Percentiles rank a stretch among this genome's conserved stretches.
Evolutionary conservation across 1,140 invertebrate species (phyloP).

Genomic region (Bathynomus jamesi): DNA sequence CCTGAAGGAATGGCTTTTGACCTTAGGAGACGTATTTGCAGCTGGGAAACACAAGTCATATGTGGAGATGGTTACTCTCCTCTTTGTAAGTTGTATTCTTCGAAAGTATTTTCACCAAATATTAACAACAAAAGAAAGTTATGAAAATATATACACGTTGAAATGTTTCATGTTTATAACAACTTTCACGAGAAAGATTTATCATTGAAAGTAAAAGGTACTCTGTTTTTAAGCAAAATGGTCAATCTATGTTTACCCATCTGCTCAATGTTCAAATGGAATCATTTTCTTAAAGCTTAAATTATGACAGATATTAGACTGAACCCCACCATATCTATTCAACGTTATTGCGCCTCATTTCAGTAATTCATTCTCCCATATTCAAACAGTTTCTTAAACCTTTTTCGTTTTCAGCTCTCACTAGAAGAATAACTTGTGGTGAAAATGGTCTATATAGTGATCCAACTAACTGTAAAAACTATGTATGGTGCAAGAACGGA

Average conservation of each 20-base stretch:
- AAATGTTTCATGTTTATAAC: too few species aligned
- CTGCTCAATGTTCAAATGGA: too few species aligned
- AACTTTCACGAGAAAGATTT: too few species aligned
- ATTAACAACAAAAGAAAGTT: too few species aligned
- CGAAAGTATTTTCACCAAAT: too few species aligned
- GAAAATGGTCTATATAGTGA: slow-evolving; percentile 36
- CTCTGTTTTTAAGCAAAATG: not conserved
- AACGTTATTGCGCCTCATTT: too few species aligned
- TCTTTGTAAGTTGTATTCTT: too few species aligned
- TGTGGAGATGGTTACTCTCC: slow-evolving; percentile 22
- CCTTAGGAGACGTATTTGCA: slow-evolving; percentile 46
- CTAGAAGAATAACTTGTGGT: slow-evolving; percentile 3
- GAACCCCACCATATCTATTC: too few species aligned
- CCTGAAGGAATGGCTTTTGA: slow-evolving; percentile 52
- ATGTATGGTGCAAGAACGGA: slow-evolving; percentile 31
- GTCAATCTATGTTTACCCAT: too few species aligned
- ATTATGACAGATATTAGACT: too few species aligned
- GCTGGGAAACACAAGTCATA: slow-evolving; percentile 39
- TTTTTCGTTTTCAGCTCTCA: not conserved
- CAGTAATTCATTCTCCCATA: not conserved
- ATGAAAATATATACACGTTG: too few species aligned
- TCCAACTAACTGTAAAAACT: slow-evolving; percentile 35
- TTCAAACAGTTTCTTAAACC: not conserved
- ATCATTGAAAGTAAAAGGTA: not conserved
- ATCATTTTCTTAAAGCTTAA: too few species aligned